Conservation (phyloP, 2,888 invertebrate genomes). For the Diplazon laetatorius region DNA sequence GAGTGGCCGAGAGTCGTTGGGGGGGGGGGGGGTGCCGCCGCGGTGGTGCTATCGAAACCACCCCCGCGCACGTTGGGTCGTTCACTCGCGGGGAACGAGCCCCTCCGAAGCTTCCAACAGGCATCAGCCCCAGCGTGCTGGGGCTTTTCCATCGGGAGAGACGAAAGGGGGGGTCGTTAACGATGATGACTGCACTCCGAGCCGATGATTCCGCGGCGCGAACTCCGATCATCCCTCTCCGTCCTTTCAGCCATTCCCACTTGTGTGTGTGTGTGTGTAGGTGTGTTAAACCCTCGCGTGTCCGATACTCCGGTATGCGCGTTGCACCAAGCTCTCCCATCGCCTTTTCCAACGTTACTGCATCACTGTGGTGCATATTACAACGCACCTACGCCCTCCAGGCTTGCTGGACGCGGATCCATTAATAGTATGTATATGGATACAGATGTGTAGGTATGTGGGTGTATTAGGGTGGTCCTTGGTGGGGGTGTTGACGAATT, state of each 20-base stretch:
- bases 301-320: conserved; percentile 7
- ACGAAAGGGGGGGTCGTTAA: conserved; percentile 69
- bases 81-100: conserved; percentile 28
- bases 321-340: conserved; percentile 7
- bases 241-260: neutral
- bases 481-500: too few relatives aligned
- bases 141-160: conserved; percentile 6
- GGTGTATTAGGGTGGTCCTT: too few relatives aligned
- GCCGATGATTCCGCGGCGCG: conserved; percentile 69
- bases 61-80: conserved; percentile 28
- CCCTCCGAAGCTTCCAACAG: conserved; percentile 47
- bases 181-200: conserved; percentile 72
- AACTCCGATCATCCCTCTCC: conserved; percentile 63
- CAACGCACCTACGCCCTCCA: conserved; percentile 16
- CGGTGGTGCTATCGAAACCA: conserved; percentile 47
- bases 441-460: too few relatives aligned
- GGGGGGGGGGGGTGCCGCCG: conserved; percentile 7
- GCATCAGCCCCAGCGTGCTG: neutral
- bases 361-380: conserved; percentile 17
- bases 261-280: too few relatives aligned
- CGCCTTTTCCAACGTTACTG: conserved; percentile 25
- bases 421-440: conserved; percentile 17
- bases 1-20: conserved; percentile 29
- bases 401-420: neutral
- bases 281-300: neutral